Percentiles rank a stretch among this genome's conserved stretches.
These are phyloP conservation scores for Lichenostomus cassidix DNA, from an alignment of 2,113 vertebrate genomes.

Conservation along the genomic window DNA sequence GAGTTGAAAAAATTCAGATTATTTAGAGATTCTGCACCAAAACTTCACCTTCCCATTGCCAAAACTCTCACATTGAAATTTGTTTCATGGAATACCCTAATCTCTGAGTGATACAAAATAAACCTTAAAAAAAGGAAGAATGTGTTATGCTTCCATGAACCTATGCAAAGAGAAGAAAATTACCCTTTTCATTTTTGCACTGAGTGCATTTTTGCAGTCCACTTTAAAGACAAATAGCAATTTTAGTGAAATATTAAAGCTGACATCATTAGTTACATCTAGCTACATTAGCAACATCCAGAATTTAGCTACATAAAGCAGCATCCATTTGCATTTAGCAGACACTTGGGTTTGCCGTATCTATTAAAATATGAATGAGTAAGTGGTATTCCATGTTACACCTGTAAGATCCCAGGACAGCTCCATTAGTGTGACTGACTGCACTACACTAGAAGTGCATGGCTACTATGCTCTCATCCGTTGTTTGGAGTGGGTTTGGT, in stretches of 20 bases:
- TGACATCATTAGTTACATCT: not conserved
- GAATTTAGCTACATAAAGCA: not conserved
- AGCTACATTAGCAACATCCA: not conserved
- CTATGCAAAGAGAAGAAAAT: not conserved
- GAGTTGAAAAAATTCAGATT: not conserved
- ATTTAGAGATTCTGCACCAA: not conserved
- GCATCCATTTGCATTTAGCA: not conserved
- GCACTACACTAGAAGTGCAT: not conserved
- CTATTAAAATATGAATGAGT: not conserved
- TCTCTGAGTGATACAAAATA: not conserved
- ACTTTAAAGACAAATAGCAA: not conserved
- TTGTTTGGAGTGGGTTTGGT: not conserved
- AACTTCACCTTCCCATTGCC: not conserved
- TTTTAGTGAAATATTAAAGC: constrained; percentile 16
- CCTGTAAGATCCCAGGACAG: not conserved
- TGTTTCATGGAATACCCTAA: not conserved
- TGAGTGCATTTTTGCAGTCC: not conserved
- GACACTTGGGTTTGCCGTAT: not conserved
- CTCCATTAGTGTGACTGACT: not conserved
- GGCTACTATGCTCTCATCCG: not conserved
- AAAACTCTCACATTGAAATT: not conserved
- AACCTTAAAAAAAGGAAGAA: not conserved
- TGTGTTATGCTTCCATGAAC: not conserved
- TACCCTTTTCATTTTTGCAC: not conserved
- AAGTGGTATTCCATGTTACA: not conserved